These are phyloP conservation scores for Papilio demoleus DNA, from an alignment of 2,888 invertebrate genomes.

Conservation along the genomic window DNA sequence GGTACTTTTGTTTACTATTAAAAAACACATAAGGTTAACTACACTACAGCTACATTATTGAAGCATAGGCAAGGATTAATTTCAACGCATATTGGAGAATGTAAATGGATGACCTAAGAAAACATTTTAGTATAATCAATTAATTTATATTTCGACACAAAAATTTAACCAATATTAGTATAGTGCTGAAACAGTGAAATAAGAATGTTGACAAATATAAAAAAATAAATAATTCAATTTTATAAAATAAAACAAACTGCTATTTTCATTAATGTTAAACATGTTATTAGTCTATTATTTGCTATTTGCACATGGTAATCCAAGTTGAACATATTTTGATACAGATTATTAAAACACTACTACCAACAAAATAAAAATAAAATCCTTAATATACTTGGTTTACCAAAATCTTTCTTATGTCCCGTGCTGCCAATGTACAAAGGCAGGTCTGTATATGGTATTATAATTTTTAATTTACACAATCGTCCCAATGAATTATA, in stretches of 20 bases:
- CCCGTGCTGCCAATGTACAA: conserved; percentile 43
- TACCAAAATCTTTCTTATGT: conserved; percentile 44
- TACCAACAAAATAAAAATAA: conserved; percentile 41
- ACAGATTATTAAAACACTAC: conserved; percentile 39
- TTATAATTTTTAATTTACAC: conserved; percentile 53
- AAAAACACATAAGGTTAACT: conserved; percentile 19
- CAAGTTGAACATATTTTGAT: conserved; percentile 34
- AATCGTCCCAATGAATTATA: conserved; percentile 73
- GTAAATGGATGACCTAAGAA: conserved; percentile 22
- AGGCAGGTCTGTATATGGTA: conserved; percentile 52
- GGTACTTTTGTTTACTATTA: conserved; percentile 19
- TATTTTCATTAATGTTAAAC: conserved; percentile 43
- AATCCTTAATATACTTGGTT: conserved; percentile 44
- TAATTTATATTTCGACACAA: conserved; percentile 17
- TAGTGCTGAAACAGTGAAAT: not conserved
- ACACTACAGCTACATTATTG: conserved; percentile 25
- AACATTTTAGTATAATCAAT: conserved; percentile 25
- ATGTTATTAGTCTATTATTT: conserved; percentile 48
- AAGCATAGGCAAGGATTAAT: conserved; percentile 30
- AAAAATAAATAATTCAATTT: conserved; percentile 45
- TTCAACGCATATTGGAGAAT: conserved; percentile 24
- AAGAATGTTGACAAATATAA: conserved; percentile 53
- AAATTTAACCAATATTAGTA: conserved; percentile 3
- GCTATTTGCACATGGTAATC: conserved; percentile 46
- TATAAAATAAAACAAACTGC: conserved; percentile 42